phyloP scores from a whole-genome alignment of 2,888 invertebrate genomes.

The Epicampocera succincta region DNA sequence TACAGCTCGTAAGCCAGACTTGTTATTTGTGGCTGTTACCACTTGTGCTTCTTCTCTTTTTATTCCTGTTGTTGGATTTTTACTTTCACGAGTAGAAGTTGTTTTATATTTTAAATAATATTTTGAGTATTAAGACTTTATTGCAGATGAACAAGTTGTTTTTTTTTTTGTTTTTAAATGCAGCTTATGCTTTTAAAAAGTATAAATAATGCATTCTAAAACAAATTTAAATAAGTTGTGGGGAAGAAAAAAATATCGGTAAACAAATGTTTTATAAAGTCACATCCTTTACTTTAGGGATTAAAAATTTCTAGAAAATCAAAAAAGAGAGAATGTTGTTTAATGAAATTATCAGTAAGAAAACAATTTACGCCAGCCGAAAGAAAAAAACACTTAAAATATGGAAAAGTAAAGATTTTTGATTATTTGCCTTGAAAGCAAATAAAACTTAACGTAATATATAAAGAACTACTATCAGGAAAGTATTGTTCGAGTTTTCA shows the following conservation, averaged over 20 bases:
- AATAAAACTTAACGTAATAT: too few species aligned
- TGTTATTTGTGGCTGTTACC: slow-evolving; percentile 27
- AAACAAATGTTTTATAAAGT: neutral
- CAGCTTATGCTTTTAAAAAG: slow-evolving; percentile 41
- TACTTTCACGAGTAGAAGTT: neutral
- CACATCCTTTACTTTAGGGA: too few species aligned
- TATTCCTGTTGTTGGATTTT: neutral
- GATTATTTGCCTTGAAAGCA: too few species aligned
- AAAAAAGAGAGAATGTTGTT: too few species aligned
- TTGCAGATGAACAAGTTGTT: slow-evolving; percentile 2
- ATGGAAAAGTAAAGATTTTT: too few species aligned
- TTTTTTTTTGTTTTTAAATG: neutral
- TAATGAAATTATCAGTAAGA: too few species aligned
- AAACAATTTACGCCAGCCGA: too few species aligned
- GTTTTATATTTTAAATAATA: slow-evolving; percentile 16
- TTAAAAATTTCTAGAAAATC: too few species aligned
- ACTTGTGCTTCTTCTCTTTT: slow-evolving; percentile 19
- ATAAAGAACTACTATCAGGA: too few species aligned
- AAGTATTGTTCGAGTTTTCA: too few species aligned
- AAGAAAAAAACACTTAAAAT: too few species aligned
- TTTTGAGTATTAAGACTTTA: slow-evolving; percentile 20
- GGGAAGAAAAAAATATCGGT: neutral
- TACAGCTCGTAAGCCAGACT: slow-evolving; percentile 26
- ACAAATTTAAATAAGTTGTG: slow-evolving; percentile 7
- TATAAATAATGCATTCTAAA: slow-evolving; percentile 46